These are phyloP conservation scores for Porites cylindrica DNA, from an alignment of 92 coral and sea anemone species.

Conservation along the genomic window DNA sequence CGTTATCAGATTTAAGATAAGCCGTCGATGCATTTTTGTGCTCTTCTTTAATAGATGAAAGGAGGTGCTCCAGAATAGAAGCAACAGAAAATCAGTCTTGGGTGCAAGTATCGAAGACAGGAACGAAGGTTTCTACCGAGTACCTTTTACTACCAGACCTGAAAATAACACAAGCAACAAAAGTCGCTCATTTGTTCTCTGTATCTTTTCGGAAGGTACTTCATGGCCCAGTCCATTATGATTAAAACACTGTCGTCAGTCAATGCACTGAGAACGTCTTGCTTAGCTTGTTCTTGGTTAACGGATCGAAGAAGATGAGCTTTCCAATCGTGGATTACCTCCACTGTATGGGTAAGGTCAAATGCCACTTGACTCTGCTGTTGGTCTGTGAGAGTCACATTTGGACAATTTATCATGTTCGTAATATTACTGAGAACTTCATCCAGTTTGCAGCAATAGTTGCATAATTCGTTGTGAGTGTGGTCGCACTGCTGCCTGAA, in stretches of 20 bases:
- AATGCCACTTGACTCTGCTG: slow-evolving; percentile 19
- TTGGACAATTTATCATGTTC: slow-evolving; percentile 27
- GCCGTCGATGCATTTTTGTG: slow-evolving; percentile 35
- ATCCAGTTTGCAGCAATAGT: slow-evolving; percentile 24
- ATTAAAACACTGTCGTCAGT: slow-evolving; percentile 27
- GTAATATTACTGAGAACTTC: slow-evolving; percentile 17
- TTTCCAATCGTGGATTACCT: slow-evolving; percentile 25
- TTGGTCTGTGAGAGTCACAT: slow-evolving; percentile 27
- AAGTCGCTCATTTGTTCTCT: slow-evolving; percentile 62
- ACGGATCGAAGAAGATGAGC: slow-evolving; percentile 33
- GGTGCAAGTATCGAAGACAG: slow-evolving; percentile 5
- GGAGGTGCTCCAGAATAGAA: slow-evolving; percentile 58
- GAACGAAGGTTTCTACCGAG: slow-evolving; percentile 43
- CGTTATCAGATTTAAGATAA: slow-evolving; percentile 65
- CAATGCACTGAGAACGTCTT: slow-evolving; percentile 34
- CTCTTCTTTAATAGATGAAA: slow-evolving; percentile 35
- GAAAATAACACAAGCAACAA: slow-evolving; percentile 37
- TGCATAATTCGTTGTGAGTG: slow-evolving; percentile 25
- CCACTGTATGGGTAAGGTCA: slow-evolving; percentile 32
- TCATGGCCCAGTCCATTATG: slow-evolving; percentile 64
- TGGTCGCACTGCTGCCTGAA: slow-evolving; percentile 37
- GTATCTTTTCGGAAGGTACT: slow-evolving; percentile 31
- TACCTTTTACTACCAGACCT: background rate
- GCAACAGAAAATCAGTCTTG: slow-evolving; percentile 50
- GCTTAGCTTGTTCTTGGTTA: slow-evolving; percentile 61